These are phyloP conservation scores for Oryctolagus cuniculus DNA, from an alignment of 2,113 vertebrate genomes.

Conservation along the genomic window mOryCun1.1 NC_091435.1:119060501-119061000, in stretches of 20 bases:
- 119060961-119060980: conserved; percentile 1
- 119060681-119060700: background rate
- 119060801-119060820: background rate
- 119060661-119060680: background rate
- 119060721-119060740: background rate
- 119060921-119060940: background rate
- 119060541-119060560: background rate
- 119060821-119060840: background rate
- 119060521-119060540: background rate
- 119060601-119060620: background rate
- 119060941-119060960: conserved; percentile 31
- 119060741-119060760: background rate
- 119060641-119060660: background rate
- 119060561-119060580: background rate
- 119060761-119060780: background rate
- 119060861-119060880: background rate
- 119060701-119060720: background rate
- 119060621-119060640: background rate
- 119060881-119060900: background rate
- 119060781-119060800: background rate
- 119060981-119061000: background rate
- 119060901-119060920: background rate
- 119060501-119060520: background rate
- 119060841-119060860: conserved; percentile 2
- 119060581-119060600: background rate